Evolutionary conservation across 2,888 invertebrate genomes (phyloP).

Genomic region (Tryphoninae sp.): DNA sequence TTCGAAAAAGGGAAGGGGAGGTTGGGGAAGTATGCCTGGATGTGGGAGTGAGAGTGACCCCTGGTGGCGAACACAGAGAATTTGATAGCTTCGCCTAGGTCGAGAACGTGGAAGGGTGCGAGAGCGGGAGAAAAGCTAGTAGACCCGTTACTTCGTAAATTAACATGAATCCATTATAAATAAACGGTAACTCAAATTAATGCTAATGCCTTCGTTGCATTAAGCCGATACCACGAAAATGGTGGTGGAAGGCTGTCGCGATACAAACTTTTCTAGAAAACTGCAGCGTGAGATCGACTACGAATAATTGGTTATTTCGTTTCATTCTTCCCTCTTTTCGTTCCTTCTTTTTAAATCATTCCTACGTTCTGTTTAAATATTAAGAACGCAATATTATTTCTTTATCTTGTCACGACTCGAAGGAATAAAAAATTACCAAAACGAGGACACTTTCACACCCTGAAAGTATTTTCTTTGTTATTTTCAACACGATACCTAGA

Average conservation of each 20-base stretch:
- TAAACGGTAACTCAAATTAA: constrained; percentile 79
- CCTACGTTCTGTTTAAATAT: no score
- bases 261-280: not conserved
- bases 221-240: constrained; percentile 72
- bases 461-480: no score
- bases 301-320: not conserved
- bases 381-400: no score
- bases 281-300: not conserved
- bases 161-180: constrained; percentile 79
- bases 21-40: constrained; percentile 45
- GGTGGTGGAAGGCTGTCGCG: constrained; percentile 4
- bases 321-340: not conserved
- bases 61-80: constrained; percentile 24
- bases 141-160: constrained; percentile 75
- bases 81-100: constrained; percentile 1
- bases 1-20: constrained; percentile 17
- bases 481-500: no score
- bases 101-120: constrained; percentile 27
- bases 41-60: constrained; percentile 31
- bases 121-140: constrained; percentile 41
- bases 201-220: constrained; percentile 76
- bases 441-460: no score
- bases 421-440: no score
- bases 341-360: not conserved
- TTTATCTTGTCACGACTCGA: no score